Conservation (phyloP, 2,113 vertebrate genomes). For the Platichthys stellatus region DNA sequence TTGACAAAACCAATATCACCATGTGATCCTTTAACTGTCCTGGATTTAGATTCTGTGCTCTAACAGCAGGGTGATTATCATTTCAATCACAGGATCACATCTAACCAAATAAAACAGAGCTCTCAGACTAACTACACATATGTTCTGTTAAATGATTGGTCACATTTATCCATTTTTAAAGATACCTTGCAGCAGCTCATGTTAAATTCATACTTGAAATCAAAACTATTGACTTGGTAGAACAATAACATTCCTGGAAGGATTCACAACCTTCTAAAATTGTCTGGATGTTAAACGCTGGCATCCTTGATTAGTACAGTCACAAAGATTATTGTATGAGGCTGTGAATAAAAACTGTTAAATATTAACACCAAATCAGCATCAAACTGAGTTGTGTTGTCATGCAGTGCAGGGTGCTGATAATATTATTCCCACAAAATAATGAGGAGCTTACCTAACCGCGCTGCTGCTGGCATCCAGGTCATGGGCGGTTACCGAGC, state of each 20-base stretch:
- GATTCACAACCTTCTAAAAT: not conserved
- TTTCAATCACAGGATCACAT: too few relatives aligned
- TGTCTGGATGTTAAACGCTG: not conserved
- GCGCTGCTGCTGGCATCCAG: conserved; percentile 90
- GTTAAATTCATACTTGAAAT: not conserved
- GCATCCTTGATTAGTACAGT: not conserved
- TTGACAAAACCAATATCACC: too few relatives aligned
- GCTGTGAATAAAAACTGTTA: not conserved
- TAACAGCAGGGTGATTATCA: too few relatives aligned
- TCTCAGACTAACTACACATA: too few relatives aligned
- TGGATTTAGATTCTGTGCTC: too few relatives aligned
- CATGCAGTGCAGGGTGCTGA: not conserved
- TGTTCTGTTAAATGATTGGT: too few relatives aligned
- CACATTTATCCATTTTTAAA: not conserved
- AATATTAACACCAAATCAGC: too few relatives aligned
- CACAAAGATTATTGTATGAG: not conserved
- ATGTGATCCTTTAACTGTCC: too few relatives aligned
- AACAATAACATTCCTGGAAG: not conserved
- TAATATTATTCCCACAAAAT: not conserved
- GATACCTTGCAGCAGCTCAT: not conserved
- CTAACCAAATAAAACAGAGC: too few relatives aligned
- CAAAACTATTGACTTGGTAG: not conserved
- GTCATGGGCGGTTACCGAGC: conserved; percentile 92
- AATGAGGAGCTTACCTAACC: conserved; percentile 79
- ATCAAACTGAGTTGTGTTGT: too few relatives aligned